Evolutionary conservation across 2,797 vertebrate species (phyloP).

Genomic region (Loriculus beryllinus): DNA sequence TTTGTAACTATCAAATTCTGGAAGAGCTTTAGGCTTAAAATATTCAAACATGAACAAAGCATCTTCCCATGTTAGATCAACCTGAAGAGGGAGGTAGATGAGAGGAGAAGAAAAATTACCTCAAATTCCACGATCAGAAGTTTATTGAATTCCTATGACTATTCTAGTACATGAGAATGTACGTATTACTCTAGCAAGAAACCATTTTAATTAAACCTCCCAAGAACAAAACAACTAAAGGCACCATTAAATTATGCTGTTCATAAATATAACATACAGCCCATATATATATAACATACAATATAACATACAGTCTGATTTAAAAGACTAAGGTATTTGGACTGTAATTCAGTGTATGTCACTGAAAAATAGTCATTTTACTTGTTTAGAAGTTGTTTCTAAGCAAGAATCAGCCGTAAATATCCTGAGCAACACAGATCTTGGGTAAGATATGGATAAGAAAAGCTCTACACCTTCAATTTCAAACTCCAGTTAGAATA

Average conservation of each 20-base stretch:
- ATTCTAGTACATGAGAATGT: background rate
- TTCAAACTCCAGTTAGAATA: background rate
- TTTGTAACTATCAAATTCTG: constrained; percentile 98
- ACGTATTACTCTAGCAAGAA: background rate
- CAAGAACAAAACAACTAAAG: background rate
- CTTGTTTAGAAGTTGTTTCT: background rate
- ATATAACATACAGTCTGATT: background rate
- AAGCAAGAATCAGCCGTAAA: background rate
- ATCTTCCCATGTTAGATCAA: constrained; percentile 92
- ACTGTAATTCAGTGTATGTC: background rate
- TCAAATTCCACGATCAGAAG: background rate
- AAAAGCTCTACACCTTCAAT: background rate
- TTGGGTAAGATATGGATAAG: background rate
- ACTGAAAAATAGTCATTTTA: background rate
- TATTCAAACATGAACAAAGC: constrained; percentile 95
- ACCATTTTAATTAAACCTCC: background rate
- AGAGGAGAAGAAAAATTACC: background rate
- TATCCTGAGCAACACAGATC: background rate
- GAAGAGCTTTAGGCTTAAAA: constrained; percentile 95
- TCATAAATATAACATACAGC: background rate
- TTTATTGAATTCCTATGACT: background rate
- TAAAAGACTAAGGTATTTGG: background rate
- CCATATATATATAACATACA: background rate
- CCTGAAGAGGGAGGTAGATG: constrained; percentile 70
- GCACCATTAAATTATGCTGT: background rate